These are phyloP conservation scores for Eristalinus aeneus DNA, from an alignment of 2,888 invertebrate genomes.

Conservation along the genomic window DNA sequence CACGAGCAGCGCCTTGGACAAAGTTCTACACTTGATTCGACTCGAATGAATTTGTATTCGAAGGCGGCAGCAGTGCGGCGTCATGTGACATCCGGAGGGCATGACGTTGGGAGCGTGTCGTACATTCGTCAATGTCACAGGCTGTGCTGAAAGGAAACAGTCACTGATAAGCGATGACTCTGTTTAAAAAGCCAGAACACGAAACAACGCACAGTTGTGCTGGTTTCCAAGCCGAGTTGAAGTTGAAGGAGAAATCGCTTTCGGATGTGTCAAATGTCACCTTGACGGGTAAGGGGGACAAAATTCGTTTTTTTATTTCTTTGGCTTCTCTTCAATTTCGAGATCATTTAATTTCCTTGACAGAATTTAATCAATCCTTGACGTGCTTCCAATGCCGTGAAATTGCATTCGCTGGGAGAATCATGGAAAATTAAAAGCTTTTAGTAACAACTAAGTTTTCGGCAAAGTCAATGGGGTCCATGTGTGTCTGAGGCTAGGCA, in stretches of 20 bases:
- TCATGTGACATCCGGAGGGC: constrained; percentile 22
- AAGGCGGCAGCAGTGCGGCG: not conserved
- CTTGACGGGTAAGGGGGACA: too few relatives aligned
- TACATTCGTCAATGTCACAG: constrained; percentile 36
- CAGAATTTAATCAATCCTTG: too few relatives aligned
- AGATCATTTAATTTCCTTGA: too few relatives aligned
- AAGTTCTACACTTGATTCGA: not conserved
- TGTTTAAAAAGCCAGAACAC: not conserved
- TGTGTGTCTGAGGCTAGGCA: too few relatives aligned
- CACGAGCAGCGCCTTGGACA: not conserved
- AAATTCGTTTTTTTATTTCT: too few relatives aligned
- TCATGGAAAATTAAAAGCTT: too few relatives aligned
- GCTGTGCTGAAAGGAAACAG: not conserved
- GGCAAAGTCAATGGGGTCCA: too few relatives aligned
- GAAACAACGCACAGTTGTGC: not conserved
- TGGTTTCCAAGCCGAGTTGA: not conserved
- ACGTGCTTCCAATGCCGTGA: too few relatives aligned
- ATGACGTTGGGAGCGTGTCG: constrained; percentile 17
- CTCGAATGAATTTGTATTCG: not conserved
- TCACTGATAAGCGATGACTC: not conserved
- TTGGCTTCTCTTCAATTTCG: too few relatives aligned
- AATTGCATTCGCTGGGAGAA: too few relatives aligned
- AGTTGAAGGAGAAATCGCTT: not conserved
- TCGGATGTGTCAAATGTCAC: not conserved
- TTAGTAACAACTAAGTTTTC: too few relatives aligned